Conservation (phyloP, 2,113 vertebrate genomes). For the Suricata suricatta region DNA sequence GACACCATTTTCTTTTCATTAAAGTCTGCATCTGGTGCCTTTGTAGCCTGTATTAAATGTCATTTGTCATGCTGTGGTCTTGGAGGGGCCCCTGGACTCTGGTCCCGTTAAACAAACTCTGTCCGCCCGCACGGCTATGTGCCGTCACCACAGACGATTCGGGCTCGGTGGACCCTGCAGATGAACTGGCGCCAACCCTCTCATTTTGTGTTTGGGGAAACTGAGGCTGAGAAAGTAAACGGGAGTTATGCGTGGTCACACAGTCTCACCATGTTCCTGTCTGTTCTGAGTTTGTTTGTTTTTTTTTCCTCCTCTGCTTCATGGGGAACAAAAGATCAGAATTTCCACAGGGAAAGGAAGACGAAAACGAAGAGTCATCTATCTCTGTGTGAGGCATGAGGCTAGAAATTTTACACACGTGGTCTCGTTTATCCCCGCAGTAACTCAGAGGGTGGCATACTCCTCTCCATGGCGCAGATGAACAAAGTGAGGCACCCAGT, state of each 20-base stretch:
- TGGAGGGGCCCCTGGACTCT: slow-evolving; percentile 27
- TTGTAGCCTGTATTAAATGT: slow-evolving; percentile 21
- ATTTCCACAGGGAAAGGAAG: neutral
- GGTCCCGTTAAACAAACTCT: neutral
- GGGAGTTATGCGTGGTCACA: fast-evolving
- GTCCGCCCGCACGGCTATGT: slow-evolving; percentile 24
- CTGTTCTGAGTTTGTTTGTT: no score
- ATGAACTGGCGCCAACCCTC: neutral
- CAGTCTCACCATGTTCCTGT: fast-evolving
- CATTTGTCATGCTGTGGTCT: slow-evolving; percentile 60
- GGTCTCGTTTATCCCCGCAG: neutral
- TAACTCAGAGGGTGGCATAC: no score
- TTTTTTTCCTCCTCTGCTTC: neutral
- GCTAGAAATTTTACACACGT: fast-evolving
- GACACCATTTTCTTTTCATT: slow-evolving; percentile 62
- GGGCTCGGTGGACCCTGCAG: neutral
- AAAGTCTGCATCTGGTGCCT: slow-evolving; percentile 63
- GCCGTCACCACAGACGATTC: neutral
- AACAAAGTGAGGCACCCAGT: fast-evolving
- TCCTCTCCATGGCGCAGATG: neutral
- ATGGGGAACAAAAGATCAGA: no score
- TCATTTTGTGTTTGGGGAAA: neutral
- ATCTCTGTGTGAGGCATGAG: neutral
- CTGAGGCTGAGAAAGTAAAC: neutral
- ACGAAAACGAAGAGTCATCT: fast-evolving